These are phyloP conservation scores for Alouatta palliata DNA, from an alignment of 2,113 vertebrate genomes.

Conservation along the genomic window DNA sequence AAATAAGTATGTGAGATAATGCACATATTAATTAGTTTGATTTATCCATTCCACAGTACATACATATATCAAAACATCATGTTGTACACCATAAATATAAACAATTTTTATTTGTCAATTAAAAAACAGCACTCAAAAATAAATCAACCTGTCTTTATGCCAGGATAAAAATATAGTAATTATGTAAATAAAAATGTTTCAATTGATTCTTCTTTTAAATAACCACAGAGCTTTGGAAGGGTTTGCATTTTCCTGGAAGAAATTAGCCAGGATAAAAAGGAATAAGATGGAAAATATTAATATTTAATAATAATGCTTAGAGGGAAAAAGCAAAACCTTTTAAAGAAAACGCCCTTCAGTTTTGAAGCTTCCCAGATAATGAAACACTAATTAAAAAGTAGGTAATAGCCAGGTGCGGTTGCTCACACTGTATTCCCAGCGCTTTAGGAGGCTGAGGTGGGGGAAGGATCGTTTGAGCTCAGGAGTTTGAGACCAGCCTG, in stretches of 20 bases:
- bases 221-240: not conserved
- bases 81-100: not conserved
- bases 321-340: not conserved
- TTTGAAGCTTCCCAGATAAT: not conserved
- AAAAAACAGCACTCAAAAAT: not conserved
- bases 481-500: no score
- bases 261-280: constrained; percentile 7
- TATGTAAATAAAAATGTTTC: constrained; percentile 33
- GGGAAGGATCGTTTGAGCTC: no score
- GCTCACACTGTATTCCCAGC: no score
- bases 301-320: not conserved
- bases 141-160: not conserved
- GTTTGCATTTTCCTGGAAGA: not conserved
- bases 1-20: not conserved
- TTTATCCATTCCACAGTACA: not conserved
- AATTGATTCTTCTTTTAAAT: not conserved
- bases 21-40: not conserved
- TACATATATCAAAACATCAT: not conserved
- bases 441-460: no score
- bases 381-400: not conserved
- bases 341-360: not conserved
- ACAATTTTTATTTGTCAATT: not conserved
- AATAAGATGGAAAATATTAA: not conserved
- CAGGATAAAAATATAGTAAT: constrained; percentile 47
- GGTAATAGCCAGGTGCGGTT: not conserved